Conservation (phyloP, 1,140 invertebrate species). For the Orchestia grillus region DNA sequence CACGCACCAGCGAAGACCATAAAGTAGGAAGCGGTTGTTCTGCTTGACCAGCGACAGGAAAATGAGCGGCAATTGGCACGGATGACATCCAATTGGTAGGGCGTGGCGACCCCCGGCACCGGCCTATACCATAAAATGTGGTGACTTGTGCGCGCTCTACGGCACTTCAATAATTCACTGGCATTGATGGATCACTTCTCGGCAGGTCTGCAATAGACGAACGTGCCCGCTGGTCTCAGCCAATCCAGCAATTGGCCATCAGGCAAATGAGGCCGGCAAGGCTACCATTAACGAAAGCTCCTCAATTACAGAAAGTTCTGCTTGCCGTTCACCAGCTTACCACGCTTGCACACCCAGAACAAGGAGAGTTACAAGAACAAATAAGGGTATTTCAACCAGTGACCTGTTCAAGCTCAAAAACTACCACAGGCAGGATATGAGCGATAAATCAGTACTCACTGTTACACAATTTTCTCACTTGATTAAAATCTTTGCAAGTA, state of each 20-base stretch:
- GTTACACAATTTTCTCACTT: background rate
- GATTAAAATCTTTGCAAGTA: background rate
- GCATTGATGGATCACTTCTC: slow-evolving; percentile 32
- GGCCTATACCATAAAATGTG: background rate
- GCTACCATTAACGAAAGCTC: background rate
- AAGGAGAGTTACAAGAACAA: background rate
- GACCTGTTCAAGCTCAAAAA: background rate
- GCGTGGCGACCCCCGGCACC: background rate
- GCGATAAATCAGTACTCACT: background rate
- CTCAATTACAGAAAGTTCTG: slow-evolving; percentile 37
- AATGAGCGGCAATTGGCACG: slow-evolving; percentile 59
- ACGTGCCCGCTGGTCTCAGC: background rate
- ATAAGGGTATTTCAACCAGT: background rate
- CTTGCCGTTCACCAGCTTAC: slow-evolving; percentile 12
- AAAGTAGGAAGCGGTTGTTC: slow-evolving; percentile 15
- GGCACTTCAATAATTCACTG: slow-evolving; percentile 34
- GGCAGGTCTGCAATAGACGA: slow-evolving; percentile 26
- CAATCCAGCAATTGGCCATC: slow-evolving; percentile 18
- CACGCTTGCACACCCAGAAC: background rate
- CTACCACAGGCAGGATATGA: background rate
- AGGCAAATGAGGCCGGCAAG: slow-evolving; percentile 2
- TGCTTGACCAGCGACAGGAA: slow-evolving; percentile 14
- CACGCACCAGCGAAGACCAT: background rate
- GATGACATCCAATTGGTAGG: slow-evolving; percentile 29
- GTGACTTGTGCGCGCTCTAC: background rate